Percentiles rank a stretch among this genome's conserved stretches.
These are phyloP conservation scores for Semibalanus balanoides DNA, from an alignment of 1,140 invertebrate genomes.

Conservation along the genomic window DNA sequence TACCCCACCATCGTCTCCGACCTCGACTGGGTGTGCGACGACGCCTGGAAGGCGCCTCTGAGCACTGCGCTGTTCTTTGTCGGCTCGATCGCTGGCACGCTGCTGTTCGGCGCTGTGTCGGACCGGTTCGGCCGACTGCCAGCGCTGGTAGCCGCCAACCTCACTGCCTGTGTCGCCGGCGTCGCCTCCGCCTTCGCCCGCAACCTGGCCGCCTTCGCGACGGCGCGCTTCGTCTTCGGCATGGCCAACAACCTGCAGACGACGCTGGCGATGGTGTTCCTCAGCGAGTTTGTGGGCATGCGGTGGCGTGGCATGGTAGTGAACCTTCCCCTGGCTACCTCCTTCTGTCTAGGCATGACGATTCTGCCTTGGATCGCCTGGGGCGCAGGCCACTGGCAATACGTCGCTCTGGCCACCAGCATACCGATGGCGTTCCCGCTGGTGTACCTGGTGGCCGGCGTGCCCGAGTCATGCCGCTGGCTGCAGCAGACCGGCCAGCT, in stretches of 20 bases:
- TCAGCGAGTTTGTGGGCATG: not conserved
- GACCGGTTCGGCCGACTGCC: constrained; percentile 69
- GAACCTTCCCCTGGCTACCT: constrained; percentile 1
- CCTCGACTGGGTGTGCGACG: constrained; percentile 67
- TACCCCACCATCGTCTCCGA: constrained; percentile 30
- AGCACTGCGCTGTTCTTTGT: constrained; percentile 70
- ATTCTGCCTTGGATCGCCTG: not conserved
- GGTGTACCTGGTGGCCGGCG: too few relatives aligned
- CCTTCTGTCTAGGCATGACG: not conserved
- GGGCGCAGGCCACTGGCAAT: not conserved
- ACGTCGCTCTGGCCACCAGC: too few relatives aligned
- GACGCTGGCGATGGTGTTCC: not conserved
- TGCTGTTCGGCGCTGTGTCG: constrained; percentile 72
- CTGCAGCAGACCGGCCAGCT: constrained; percentile 52
- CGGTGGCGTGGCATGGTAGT: not conserved
- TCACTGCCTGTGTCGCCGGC: constrained; percentile 57
- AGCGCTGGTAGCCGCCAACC: constrained; percentile 60
- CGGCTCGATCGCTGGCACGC: constrained; percentile 65
- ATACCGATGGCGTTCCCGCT: too few relatives aligned
- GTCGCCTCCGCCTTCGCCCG: constrained; percentile 42
- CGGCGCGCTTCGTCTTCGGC: constrained; percentile 17
- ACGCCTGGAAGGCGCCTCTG: constrained; percentile 49
- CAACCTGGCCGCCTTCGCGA: constrained; percentile 15
- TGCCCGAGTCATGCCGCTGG: constrained; percentile 65
- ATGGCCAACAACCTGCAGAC: constrained; percentile 6